Conservation (phyloP, 2,797 vertebrate species). For the Lagothrix lagotricha region DNA sequence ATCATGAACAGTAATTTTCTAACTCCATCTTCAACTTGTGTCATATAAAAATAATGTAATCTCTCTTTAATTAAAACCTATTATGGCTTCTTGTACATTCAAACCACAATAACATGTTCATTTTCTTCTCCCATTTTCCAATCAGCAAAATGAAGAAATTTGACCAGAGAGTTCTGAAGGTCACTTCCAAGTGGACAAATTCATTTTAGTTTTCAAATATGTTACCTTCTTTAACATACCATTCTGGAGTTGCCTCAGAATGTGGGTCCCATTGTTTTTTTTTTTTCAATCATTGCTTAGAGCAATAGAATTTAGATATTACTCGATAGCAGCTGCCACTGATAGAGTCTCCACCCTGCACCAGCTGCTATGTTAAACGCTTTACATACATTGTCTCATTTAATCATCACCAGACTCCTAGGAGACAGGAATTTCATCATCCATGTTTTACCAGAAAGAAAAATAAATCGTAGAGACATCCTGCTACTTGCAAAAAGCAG, state of each 20-base stretch:
- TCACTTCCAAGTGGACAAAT: background rate
- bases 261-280: background rate
- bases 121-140: slow-evolving; percentile 26
- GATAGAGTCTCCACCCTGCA: no score
- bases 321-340: background rate
- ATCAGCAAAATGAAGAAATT: slow-evolving; percentile 18
- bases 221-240: background rate
- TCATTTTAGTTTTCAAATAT: background rate
- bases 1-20: background rate
- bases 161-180: slow-evolving; percentile 21
- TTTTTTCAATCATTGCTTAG: background rate
- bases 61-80: slow-evolving; percentile 11
- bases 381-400: background rate
- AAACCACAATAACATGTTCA: background rate
- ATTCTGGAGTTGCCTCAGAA: background rate
- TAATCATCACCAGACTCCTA: background rate
- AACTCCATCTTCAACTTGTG: background rate
- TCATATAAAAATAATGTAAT: background rate
- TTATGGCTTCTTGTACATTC: background rate
- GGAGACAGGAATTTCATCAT: background rate
- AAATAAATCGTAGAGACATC: background rate
- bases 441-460: background rate
- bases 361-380: background rate
- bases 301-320: background rate
- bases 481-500: background rate